Evolutionary conservation across 2,113 vertebrate genomes (phyloP).

Genomic region (Thalassoma bifasciatum): DNA sequence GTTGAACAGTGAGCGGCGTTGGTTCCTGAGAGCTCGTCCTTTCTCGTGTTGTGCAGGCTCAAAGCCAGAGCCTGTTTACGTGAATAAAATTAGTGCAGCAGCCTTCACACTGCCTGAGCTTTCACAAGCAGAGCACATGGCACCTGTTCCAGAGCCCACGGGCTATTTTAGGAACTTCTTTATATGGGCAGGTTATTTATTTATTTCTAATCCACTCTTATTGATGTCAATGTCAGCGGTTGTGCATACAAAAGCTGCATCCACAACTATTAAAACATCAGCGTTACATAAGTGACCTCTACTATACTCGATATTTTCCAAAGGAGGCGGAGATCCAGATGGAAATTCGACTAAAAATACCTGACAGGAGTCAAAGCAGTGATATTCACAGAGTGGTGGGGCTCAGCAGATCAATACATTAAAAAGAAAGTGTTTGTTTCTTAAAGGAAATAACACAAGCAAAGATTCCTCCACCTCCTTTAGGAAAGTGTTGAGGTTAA

Average conservation of each 20-base stretch:
- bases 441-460: constrained; percentile 4
- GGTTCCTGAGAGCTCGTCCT: neutral
- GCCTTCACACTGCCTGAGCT: constrained; percentile 72
- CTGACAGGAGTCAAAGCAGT: neutral
- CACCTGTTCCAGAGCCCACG: constrained; percentile 90
- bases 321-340: constrained; percentile 3
- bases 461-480: neutral
- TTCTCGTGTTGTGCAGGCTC: constrained; percentile 6
- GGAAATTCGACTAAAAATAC: constrained; percentile 25
- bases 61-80: constrained; percentile 71
- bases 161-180: constrained; percentile 93
- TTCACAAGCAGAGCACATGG: constrained; percentile 84
- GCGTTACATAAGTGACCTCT: constrained; percentile 27
- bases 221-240: constrained; percentile 55
- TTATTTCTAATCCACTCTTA: constrained; percentile 74
- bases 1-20: neutral
- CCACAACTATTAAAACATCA: constrained; percentile 14
- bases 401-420: neutral
- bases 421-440: neutral
- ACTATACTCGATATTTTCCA: constrained; percentile 12
- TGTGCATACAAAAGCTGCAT: constrained; percentile 26
- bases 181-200: constrained; percentile 87
- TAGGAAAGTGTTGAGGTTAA: neutral
- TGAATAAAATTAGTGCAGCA: constrained; percentile 86
- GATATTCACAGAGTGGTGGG: neutral